Base-by-base conservation (phyloP, 2,888 invertebrate genomes). In the Aethes cnicana region DNA sequence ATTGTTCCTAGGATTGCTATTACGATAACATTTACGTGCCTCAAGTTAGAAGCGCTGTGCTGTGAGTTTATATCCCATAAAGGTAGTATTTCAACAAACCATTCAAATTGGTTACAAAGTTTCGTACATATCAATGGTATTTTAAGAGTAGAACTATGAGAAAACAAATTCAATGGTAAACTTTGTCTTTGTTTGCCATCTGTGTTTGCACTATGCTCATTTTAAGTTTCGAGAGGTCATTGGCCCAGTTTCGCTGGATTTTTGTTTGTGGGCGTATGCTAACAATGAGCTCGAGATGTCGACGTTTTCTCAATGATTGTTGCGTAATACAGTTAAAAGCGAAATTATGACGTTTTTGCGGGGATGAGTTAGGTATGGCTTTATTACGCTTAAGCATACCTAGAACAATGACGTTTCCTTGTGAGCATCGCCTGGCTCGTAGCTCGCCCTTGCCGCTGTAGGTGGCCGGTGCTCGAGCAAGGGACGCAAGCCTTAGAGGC, bases 221-320 rank as follows among this genome's bases (percentile, higher is more conserved):
- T 64, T 67, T 63, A 65, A 62, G 59, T 73, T 75, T 68, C 68
- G 67, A 66, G 69, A 85, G 85, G 85, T 85, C 81, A 77, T 77
- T 81, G 81, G 77, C 84, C 84, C 65, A 84, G 73, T 84, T 85
- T 64, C 53, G 48, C 62, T 60, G 61, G 68, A 68, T 68, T 54
- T 54, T 39, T 6, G 33, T 37, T 11, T 26, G 50, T 46, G 44
- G 44, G 54, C 37, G 46, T 50, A 36, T 23, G 36, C 28, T 37
- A 44, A 43, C 43, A 44, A 44, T 50, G 36, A 44, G 36, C 36
- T 50, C 23, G 18, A 50, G 28, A 28, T 36, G 33, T 30, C 35
- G 21, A 44, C 36, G 20, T 36, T 26, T 21, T 23, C 17, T 30
- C 20, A 16, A 41, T 11, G 28, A 18, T 30, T 23, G 30, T 50